Evolutionary conservation across 2,797 vertebrate genomes (phyloP), one percentile per base, ranked within the genome.

Genomic region (Propithecus perrieri): DNA sequence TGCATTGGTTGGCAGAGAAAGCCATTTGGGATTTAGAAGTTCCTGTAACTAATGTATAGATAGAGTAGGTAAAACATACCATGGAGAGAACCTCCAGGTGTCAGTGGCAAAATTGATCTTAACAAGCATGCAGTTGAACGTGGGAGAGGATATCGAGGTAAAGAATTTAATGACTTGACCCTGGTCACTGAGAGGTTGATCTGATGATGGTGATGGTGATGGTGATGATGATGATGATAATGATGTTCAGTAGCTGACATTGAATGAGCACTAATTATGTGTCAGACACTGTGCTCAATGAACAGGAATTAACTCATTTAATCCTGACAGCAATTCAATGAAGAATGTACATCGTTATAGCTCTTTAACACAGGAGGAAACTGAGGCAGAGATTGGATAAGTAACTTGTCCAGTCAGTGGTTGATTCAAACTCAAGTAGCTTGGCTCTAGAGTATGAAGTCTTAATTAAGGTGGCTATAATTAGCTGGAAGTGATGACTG

Each of bases 401-500:
- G 17, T 48, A 69, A 85, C 20, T 76, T 83, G 12, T n/a, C 35
- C 4, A 33, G 22, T 63, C 6, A n/a, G 46, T 41, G 72, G 30
- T 46, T 92, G 63, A 90, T 67, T 85, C 11, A 80, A 85, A 78
- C 24, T 74, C 78, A 85, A 48, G n/a, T n/a, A 26, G 74, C 85
- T 50, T 93, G 85, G 30, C 67, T 90, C 48, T 74, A 74, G 28
- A 91, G 12, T 28, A 11, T 5, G 48, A 48, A 61, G 50, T 85
- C 69, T 83, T 96, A 90, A 94, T 74, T 65, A 86, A 67, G 38
- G 15, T 83, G 67, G 72, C 53, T 90, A 22, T 63, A 72, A 89
- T 85, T 69, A 87, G 71, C 48, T 90, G 75, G 46, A 74, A 53
- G 28, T 46, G 63, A 59, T 65, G 28, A 53, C 15, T 28, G 2